Evolutionary conservation across 2,888 invertebrate species (phyloP), one percentile per base, ranked within the genome.

Genomic region (Euproctis similis): DNA sequence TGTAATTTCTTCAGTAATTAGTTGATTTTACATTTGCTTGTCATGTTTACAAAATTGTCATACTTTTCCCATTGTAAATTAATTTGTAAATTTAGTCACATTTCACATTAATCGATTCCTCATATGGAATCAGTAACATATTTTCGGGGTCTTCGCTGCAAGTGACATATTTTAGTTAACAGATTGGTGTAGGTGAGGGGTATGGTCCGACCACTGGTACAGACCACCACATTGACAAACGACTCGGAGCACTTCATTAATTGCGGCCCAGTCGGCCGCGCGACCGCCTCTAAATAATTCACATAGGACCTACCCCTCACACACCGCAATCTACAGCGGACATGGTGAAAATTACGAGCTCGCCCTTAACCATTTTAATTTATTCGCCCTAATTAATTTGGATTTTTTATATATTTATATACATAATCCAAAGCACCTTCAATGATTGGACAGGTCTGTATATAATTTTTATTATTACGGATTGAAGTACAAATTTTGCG

Each of bases 271-370:
- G 62, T 70, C 66, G 68, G 57, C 67, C 66, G 62, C 60, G 60
- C 64, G 58, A 63, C 76, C 73, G 64, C 69, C 68, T 74, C 70
- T 80, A 73, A 78, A 82, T 82, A 78, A 81, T 80, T 77, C 73
- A 73, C 77, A 68, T 64, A 64, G 65, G 63, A 59, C 59, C n/a
- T 62, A 59, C 58, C n/a, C 59, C 62, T 64, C 57, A 56, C 59
- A 55, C 59, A 46, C 58, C 59, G 59, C 60, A 66, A 64, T 65
- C 60, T 63, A 65, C 58, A 56, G 45, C 54, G 57, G 55, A 57
- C 60, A 61, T 48, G 42, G 54, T 48, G 54, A 65, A 67, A 69
- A 60, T 67, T 57, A 59, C 66, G 58, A 52, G 48, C 45, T 41
- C 47, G 48, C 53, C 50, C 54, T 59, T 64, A 59, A 64, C 53